Evolutionary conservation across 2,797 vertebrate genomes (phyloP).

Genomic region (Glyptemys insculpta): DNA sequence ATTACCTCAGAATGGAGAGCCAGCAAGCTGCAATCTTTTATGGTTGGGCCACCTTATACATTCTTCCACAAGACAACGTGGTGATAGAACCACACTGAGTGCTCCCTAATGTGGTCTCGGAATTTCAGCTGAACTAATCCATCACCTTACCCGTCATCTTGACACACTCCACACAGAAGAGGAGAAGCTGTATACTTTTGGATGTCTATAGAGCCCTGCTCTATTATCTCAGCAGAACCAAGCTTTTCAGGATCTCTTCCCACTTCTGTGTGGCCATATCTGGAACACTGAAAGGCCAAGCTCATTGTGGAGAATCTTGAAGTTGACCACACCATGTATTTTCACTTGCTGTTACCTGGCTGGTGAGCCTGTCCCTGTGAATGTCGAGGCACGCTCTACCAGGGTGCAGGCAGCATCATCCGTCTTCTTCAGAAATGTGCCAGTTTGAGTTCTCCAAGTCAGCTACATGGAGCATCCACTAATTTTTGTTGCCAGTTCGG

Average conservation of each 20-base stretch:
- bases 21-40: too few relatives aligned
- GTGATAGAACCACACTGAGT: too few relatives aligned
- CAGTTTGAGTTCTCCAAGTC: background rate
- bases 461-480: background rate
- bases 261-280: background rate
- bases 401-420: background rate
- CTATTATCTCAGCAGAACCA: background rate
- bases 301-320: background rate
- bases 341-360: background rate
- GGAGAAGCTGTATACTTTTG: background rate
- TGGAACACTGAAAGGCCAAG: background rate
- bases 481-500: background rate
- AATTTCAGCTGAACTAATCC: too few relatives aligned
- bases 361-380: background rate
- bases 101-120: too few relatives aligned
- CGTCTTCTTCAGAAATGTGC: background rate
- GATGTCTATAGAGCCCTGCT: background rate
- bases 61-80: too few relatives aligned
- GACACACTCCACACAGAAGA: background rate
- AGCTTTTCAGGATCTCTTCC: background rate
- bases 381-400: background rate
- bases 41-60: too few relatives aligned
- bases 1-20: too few relatives aligned
- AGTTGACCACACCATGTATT: background rate
- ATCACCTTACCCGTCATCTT: background rate